These are phyloP conservation scores for Phylloscopus whistleri DNA, from an alignment of 2,113 vertebrate genomes.

Conservation along the genomic window DNA sequence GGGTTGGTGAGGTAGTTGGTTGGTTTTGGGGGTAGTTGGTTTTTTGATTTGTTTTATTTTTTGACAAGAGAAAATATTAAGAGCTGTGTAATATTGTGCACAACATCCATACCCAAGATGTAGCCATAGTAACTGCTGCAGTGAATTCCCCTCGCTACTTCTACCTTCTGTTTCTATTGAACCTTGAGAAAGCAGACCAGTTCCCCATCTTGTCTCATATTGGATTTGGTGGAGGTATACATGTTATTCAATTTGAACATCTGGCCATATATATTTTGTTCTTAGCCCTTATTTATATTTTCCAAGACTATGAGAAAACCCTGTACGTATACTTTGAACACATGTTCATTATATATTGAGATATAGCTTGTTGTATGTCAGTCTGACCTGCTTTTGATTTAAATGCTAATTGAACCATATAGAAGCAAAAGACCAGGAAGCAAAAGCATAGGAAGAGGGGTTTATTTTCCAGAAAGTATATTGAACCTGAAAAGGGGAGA, in stretches of 20 bases:
- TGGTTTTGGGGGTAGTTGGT: fast-evolving
- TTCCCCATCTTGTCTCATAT: neutral
- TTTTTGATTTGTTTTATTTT: neutral
- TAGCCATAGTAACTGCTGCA: neutral
- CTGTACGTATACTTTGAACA: neutral
- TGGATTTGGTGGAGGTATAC: neutral
- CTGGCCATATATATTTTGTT: neutral
- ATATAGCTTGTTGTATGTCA: neutral
- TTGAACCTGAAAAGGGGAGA: neutral
- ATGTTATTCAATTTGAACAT: neutral
- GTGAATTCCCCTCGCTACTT: neutral
- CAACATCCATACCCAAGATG: neutral
- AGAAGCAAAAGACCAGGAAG: neutral
- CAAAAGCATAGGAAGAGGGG: neutral
- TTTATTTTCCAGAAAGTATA: neutral
- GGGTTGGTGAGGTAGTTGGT: fast-evolving
- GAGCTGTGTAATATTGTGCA: neutral
- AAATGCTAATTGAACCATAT: neutral
- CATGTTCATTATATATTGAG: neutral
- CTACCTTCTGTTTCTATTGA: neutral
- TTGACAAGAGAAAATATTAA: neutral
- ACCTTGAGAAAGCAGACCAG: neutral
- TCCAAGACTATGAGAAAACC: neutral
- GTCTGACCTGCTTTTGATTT: neutral
- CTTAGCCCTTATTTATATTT: neutral